Percentiles rank a stretch among this genome's conserved stretches.
Conservation (phyloP, 2,113 vertebrate genomes). For the Petrocephalus microphthalmus region DNA sequence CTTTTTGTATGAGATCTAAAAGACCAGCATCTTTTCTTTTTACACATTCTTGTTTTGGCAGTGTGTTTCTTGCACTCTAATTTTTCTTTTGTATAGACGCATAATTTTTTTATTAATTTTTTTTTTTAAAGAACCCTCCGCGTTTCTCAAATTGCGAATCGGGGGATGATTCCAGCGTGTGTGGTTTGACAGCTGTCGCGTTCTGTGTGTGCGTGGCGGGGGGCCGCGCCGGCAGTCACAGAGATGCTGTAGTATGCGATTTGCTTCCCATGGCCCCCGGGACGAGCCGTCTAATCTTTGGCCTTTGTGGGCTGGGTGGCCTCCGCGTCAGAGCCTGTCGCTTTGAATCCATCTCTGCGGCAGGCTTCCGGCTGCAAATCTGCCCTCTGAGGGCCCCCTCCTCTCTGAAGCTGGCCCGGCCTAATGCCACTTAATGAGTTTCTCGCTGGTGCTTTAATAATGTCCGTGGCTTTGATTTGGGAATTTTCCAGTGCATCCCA, state of each 20-base stretch:
- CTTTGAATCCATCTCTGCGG: constrained; percentile 31
- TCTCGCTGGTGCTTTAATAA: constrained; percentile 33
- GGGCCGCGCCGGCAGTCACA: not conserved
- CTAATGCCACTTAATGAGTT: constrained; percentile 47
- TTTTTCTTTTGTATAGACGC: not conserved
- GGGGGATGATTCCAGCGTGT: not conserved
- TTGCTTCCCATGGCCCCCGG: not conserved
- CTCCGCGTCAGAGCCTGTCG: constrained; percentile 31
- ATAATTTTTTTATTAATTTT: no score
- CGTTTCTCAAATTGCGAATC: not conserved
- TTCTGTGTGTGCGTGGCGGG: not conserved
- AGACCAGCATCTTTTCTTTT: not conserved
- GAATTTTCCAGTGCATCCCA: not conserved
- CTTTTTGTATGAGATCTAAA: not conserved
- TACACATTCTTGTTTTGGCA: not conserved
- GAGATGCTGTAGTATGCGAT: not conserved
- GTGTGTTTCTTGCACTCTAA: no score
- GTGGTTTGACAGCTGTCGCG: not conserved
- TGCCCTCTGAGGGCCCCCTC: constrained; percentile 4
- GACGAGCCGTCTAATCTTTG: not conserved
- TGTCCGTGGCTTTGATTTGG: constrained; percentile 20
- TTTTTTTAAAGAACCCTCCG: not conserved
- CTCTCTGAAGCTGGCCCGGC: constrained; percentile 34
- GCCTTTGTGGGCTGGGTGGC: not conserved
- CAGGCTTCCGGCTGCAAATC: constrained; percentile 12